Evolutionary conservation across 2,888 invertebrate species (phyloP).

Genomic region (Stenodema calcarata): DNA sequence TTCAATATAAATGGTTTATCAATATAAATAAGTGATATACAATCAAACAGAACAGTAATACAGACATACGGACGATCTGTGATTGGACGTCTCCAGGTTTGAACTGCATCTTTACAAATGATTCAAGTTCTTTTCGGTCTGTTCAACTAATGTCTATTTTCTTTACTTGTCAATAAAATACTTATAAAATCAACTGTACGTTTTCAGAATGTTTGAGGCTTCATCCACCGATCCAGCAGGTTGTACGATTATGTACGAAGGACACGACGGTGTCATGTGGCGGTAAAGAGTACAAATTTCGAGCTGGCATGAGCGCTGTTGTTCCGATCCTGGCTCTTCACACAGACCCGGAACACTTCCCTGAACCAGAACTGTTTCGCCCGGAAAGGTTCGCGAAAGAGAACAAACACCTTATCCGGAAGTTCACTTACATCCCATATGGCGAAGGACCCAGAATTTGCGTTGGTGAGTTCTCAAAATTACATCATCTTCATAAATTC

Average conservation of each 20-base stretch:
- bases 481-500: too few relatives aligned
- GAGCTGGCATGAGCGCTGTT: constrained; percentile 16
- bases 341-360: constrained; percentile 38
- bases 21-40: too few relatives aligned
- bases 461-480: background rate
- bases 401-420: constrained; percentile 5
- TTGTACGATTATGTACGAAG: constrained; percentile 24
- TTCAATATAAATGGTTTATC: too few relatives aligned
- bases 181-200: background rate
- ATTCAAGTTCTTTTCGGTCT: too few relatives aligned
- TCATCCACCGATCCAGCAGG: constrained; percentile 4
- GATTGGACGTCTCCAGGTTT: too few relatives aligned
- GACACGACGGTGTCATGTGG: background rate
- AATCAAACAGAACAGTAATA: too few relatives aligned
- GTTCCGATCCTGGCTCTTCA: constrained; percentile 29
- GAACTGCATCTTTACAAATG: too few relatives aligned
- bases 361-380: background rate
- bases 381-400: constrained; percentile 27
- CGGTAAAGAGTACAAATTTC: background rate
- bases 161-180: too few relatives aligned
- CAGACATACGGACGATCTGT: too few relatives aligned
- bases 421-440: constrained; percentile 34
- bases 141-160: too few relatives aligned
- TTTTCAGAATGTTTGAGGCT: constrained; percentile 34
- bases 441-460: constrained; percentile 38